Conservation (phyloP, 2,113 vertebrate genomes). For the Acrocephalus kingi region DNA sequence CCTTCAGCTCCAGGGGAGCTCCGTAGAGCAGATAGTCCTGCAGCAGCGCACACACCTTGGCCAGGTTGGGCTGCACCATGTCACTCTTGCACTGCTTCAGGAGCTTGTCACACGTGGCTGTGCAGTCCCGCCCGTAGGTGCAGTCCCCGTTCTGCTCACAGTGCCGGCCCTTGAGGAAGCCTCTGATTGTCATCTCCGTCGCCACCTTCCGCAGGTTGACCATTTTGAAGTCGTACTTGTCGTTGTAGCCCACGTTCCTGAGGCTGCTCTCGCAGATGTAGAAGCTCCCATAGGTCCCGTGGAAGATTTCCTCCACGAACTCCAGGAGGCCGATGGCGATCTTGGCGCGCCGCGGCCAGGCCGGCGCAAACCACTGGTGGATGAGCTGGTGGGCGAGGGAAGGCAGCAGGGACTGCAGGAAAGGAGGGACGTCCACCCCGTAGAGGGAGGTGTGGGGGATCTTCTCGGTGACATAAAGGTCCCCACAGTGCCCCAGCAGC, state of each 20-base stretch:
- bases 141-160: constrained; percentile 92
- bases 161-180: constrained; percentile 85
- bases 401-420: constrained; percentile 83
- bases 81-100: constrained; percentile 91
- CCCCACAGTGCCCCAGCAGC: constrained; percentile 91
- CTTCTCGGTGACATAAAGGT: constrained; percentile 90
- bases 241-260: constrained; percentile 87
- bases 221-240: constrained; percentile 92
- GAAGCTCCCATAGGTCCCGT: constrained; percentile 90
- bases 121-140: constrained; percentile 89
- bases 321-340: constrained; percentile 93
- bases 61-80: constrained; percentile 92
- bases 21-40: constrained; percentile 90
- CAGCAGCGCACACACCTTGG: constrained; percentile 90
- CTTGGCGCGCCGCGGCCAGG: constrained; percentile 91
- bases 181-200: constrained; percentile 83
- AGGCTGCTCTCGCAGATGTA: constrained; percentile 90
- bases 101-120: constrained; percentile 88
- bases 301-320: constrained; percentile 97
- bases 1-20: constrained; percentile 79
- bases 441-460: constrained; percentile 84
- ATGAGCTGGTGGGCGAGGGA: constrained; percentile 75
- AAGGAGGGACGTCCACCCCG: constrained; percentile 76
- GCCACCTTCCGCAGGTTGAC: constrained; percentile 88
- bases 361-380: constrained; percentile 91